Base-by-base conservation (phyloP, 2,797 vertebrate genomes). In the Argentina silus region DNA sequence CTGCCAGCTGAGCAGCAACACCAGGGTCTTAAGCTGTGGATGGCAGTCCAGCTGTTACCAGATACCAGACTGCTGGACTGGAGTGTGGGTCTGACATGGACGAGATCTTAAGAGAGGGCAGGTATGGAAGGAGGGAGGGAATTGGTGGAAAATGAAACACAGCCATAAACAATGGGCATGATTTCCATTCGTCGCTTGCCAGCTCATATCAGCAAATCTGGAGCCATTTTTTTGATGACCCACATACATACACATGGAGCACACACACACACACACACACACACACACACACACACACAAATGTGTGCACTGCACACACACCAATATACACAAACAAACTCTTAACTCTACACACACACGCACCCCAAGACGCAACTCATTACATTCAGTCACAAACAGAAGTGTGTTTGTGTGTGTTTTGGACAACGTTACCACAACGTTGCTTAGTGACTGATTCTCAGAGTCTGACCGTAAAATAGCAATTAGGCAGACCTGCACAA, bases 401-500 rank as follows among this genome's bases (percentile, higher is more conserved):
- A 62, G 2, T 70, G 27, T 36, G 27, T 4, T 36, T 36, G 27
- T 36, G 1, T 56, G 6, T 86, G 81, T 88, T 91, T 89, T 89
- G 83, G 71, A 87, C 79, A 90, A 88, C 85, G 88, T 69, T n/a
- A 77, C 57, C 67, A 51, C 81, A 82, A 69, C 81, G 88, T 88
- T 89, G 87, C 87, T 72, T 51, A 71, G 90, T 85, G 73, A 91
- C 86, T 43, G 74, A 79, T 76, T 85, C 79, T 68, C 74, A 73
- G 76, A 50, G 56, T 68, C 48, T 45, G 53, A 81, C 75, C 65
- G 42, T 70, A 72, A 73, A 75, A 78, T 76, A 69, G 83, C 70
- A 85, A 90, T 89, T 82, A 81, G 80, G 80, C 55, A 21, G 73
- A 83, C 80, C 72, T 63, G 72, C 78, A 55, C 70, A 75, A 78